Percentiles rank a stretch among this genome's conserved stretches.
phyloP scores from a whole-genome alignment of 2,113 vertebrate species.

The Lasiurus borealis region DNA sequence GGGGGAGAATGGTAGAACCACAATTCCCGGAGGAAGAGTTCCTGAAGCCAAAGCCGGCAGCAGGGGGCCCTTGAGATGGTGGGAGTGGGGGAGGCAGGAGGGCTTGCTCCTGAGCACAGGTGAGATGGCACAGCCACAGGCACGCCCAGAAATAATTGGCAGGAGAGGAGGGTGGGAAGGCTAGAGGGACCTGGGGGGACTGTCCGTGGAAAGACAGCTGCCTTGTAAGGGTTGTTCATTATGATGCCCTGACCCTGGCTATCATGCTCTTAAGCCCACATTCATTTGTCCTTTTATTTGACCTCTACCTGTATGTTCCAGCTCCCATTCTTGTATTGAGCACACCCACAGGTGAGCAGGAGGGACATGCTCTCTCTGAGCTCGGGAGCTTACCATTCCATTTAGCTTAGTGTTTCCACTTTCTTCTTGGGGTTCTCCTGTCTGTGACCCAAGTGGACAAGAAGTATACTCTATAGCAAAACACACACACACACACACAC shows the following conservation, averaged over 20 bases:
- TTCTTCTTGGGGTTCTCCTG: not conserved
- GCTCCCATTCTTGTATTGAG: not conserved
- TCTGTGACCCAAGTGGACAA: not conserved
- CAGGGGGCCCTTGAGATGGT: not conserved
- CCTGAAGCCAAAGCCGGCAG: too few species aligned
- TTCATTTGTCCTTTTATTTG: not conserved
- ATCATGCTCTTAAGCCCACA: not conserved
- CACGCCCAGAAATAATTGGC: not conserved
- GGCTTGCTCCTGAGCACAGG: not conserved
- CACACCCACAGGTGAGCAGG: too few species aligned
- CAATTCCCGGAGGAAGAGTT: not conserved
- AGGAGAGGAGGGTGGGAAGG: not conserved
- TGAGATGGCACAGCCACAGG: not conserved
- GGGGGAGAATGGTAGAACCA: not conserved
- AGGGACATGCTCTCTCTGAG: not conserved
- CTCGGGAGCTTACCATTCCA: not conserved
- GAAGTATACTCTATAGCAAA: not conserved
- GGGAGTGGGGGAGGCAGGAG: fast-evolving
- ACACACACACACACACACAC: not conserved
- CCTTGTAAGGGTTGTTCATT: not conserved
- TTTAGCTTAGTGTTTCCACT: not conserved
- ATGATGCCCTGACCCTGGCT: not conserved
- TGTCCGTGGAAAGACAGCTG: not conserved
- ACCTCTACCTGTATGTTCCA: not conserved
- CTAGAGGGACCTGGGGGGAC: not conserved